These are phyloP conservation scores for Procavia capensis DNA, from an alignment of 2,113 vertebrate species.

Conservation along the genomic window DNA sequence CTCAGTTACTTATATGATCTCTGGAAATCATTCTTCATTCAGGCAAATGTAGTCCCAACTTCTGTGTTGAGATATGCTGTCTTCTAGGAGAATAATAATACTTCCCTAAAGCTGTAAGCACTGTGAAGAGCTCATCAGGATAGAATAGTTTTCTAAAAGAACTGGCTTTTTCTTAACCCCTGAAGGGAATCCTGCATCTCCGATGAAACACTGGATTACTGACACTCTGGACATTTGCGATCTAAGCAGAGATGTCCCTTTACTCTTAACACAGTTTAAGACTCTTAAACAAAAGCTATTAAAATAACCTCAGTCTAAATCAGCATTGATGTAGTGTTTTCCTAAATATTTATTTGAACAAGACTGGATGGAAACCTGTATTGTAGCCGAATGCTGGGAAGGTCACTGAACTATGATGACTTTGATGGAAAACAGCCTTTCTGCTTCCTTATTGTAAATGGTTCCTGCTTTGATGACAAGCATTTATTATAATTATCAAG, in stretches of 20 bases:
- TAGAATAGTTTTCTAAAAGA: constrained; percentile 68
- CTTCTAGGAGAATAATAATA: constrained; percentile 82
- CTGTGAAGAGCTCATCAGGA: constrained; percentile 68
- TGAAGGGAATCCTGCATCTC: constrained; percentile 62
- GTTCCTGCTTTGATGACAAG: constrained; percentile 94
- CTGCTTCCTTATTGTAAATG: constrained; percentile 89
- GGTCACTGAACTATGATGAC: constrained; percentile 84
- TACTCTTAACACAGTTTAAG: constrained; percentile 78
- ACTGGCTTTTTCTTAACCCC: constrained; percentile 34
- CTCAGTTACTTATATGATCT: constrained; percentile 86
- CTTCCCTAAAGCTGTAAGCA: constrained; percentile 71
- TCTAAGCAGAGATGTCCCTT: constrained; percentile 72
- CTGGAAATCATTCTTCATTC: constrained; percentile 86
- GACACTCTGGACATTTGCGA: constrained; percentile 71
- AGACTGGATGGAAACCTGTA: constrained; percentile 76
- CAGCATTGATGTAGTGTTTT: constrained; percentile 79
- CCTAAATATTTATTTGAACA: constrained; percentile 83
- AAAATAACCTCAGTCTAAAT: constrained; percentile 76
- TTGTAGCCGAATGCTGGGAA: constrained; percentile 81
- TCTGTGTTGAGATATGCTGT: constrained; percentile 82
- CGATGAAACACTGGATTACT: constrained; percentile 66
- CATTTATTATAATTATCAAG: constrained; percentile 97
- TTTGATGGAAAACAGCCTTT: constrained; percentile 93
- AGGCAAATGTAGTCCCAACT: constrained; percentile 82
- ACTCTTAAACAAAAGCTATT: constrained; percentile 77